Percentiles rank a stretch among this genome's conserved stretches.
Evolutionary conservation across 2,113 vertebrate genomes (phyloP).

Genomic region (Cheirogaleus medius): DNA sequence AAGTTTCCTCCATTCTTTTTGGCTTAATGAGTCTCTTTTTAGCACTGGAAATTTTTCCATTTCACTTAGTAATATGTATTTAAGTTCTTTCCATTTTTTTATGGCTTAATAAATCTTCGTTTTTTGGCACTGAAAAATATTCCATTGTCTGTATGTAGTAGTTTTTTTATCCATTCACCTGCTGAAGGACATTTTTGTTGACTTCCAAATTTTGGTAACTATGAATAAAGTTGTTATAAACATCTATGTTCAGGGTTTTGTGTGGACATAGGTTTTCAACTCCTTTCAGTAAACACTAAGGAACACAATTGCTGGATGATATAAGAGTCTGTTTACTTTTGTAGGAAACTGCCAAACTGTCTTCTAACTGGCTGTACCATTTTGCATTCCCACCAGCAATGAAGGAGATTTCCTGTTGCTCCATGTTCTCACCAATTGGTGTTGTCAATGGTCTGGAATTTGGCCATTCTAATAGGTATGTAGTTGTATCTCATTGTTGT

Average conservation of each 20-base stretch:
- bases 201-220: neutral
- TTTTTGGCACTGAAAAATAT: neutral
- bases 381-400: neutral
- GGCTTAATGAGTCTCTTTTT: neutral
- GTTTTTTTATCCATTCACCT: neutral
- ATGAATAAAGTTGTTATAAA: neutral
- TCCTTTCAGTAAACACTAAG: neutral
- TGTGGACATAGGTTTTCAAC: neutral
- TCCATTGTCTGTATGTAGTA: neutral
- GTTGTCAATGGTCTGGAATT: neutral
- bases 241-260: neutral
- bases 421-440: neutral
- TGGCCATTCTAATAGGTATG: neutral
- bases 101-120: neutral
- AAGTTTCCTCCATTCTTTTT: neutral
- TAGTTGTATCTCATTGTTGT: neutral
- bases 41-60: no score
- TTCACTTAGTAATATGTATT: no score
- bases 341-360: neutral
- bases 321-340: neutral
- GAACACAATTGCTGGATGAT: neutral
- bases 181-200: neutral
- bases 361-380: neutral
- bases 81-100: no score
- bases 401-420: neutral